Base-by-base conservation (phyloP, 2,888 invertebrate species). In the Tribolium freemani region DNA sequence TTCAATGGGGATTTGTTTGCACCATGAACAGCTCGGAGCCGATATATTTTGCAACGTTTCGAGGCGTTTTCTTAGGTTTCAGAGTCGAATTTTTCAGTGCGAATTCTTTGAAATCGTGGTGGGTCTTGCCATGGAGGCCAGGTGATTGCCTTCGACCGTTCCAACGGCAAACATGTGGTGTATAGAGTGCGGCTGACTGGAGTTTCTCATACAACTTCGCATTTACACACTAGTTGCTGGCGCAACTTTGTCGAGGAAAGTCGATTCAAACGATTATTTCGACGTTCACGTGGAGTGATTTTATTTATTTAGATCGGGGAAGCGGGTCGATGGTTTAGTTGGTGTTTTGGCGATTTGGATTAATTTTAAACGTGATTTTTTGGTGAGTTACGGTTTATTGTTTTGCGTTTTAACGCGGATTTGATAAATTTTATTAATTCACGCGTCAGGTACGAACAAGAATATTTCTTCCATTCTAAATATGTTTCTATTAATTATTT, bases 171-270 rank as follows among this genome's bases (percentile, higher is more conserved):
- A 63, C 63, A 63, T 63, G 57, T 67, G 67, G 67, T 67, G 46
- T 57, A 67, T 56, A 57, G 30, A 45, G 9, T 56, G 46, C 45
- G 46, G 20, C 45, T 45, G 61, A 61, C 53, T 51, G 53, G 20
- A 56, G 61, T 69, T 26, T 54, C 53, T 51, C 60, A 69, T 58
- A 69, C 61, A 61, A 69, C 60, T 69, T 75, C 74, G 76, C 78
- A 75, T 72, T 78, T 76, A 78, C 79, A 80, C 80, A 83, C 83
- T 78, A 83, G 83, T 83, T 83, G 83, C 82, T 81, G 76, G 69
- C 77, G 80, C 77, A 80, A 80, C 80, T 78, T 77, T 64, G 74
- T 45, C 72, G 77, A 73, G 51, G 46, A 63, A 46, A 66, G 61
- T 48, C 53, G 48, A 58, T 38, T 51, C 45, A 31, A 13, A 16